Evolutionary conservation across 2,113 vertebrate genomes (phyloP).

Genomic region (Malurus melanocephalus): DNA sequence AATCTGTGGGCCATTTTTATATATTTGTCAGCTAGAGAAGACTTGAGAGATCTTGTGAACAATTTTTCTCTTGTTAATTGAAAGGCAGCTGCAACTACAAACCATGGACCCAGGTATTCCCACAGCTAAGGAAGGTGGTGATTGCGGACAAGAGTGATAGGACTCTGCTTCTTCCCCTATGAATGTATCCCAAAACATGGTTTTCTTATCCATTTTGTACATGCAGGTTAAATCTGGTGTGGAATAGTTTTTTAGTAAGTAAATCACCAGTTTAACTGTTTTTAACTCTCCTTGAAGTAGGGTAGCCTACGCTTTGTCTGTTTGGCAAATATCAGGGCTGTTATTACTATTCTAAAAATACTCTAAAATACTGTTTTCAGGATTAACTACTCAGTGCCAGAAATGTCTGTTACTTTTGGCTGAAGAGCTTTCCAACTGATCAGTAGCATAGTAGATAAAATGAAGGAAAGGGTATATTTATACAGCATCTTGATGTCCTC

Average conservation of each 20-base stretch:
- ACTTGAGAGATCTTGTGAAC: neutral
- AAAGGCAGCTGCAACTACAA: neutral
- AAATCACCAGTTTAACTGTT: neutral
- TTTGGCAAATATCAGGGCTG: neutral
- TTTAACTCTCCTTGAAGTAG: neutral
- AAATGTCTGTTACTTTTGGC: neutral
- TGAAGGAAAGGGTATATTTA: neutral
- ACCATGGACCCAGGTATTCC: accelerated
- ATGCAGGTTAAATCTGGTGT: neutral
- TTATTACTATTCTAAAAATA: neutral
- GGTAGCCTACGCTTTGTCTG: neutral
- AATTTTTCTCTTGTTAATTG: neutral
- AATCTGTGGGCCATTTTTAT: neutral
- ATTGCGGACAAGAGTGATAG: neutral
- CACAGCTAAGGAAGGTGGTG: neutral
- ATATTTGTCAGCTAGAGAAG: neutral
- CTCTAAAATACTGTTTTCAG: neutral
- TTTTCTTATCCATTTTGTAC: neutral
- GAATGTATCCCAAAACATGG: accelerated
- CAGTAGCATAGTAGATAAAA: neutral
- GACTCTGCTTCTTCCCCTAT: neutral
- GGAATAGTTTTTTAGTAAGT: neutral
- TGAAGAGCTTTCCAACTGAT: neutral
- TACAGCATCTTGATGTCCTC: neutral
- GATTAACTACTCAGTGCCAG: neutral